These are phyloP conservation scores for Mantis religiosa DNA, from an alignment of 2,888 invertebrate genomes.

Conservation along the genomic window DNA sequence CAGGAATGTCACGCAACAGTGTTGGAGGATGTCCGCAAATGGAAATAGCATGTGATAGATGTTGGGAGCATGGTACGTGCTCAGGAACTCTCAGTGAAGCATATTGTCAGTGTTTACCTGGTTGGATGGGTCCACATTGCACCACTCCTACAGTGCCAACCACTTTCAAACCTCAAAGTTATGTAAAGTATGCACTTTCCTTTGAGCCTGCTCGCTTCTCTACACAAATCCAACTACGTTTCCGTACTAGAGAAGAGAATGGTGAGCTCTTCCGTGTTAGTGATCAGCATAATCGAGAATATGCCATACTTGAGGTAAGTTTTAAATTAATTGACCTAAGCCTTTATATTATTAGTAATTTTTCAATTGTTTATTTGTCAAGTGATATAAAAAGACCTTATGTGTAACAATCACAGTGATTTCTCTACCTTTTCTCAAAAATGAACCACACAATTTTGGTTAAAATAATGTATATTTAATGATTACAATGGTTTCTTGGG, in stretches of 20 bases:
- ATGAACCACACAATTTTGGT: too few species aligned
- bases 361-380: too few species aligned
- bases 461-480: too few species aligned
- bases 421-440: too few species aligned
- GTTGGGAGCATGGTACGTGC: constrained; percentile 48
- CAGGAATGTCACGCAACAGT: constrained; percentile 45
- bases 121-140: constrained; percentile 49
- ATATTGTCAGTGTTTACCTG: constrained; percentile 55
- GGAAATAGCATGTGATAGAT: constrained; percentile 48
- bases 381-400: too few species aligned
- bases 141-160: constrained; percentile 43
- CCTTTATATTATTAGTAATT: too few species aligned
- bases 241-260: constrained; percentile 51
- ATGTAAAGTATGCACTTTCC: constrained; percentile 52
- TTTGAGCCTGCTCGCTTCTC: constrained; percentile 48
- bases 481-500: too few species aligned
- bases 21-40: constrained; percentile 50
- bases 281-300: constrained; percentile 48
- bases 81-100: constrained; percentile 44
- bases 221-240: constrained; percentile 51
- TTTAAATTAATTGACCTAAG: background rate
- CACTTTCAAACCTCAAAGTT: constrained; percentile 51
- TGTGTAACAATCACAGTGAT: too few species aligned
- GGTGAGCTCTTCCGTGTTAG: constrained; percentile 52
- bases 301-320: constrained; percentile 50